phyloP scores from a whole-genome alignment of 2,113 vertebrate genomes.

The Pogona vitticeps region DNA sequence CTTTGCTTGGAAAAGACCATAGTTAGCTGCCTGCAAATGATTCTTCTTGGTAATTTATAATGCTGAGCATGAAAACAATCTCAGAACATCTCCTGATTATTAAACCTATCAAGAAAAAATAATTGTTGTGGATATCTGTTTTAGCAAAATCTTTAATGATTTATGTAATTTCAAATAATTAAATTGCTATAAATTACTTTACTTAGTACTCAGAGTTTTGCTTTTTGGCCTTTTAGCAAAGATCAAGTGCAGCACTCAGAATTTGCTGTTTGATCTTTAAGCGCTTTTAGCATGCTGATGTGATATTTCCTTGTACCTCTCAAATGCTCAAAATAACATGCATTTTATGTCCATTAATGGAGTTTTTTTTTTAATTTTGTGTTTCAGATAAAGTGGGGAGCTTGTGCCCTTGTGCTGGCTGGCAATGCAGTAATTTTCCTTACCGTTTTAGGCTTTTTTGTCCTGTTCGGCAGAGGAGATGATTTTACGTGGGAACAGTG shows the following conservation, averaged over 20 bases:
- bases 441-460: constrained; percentile 94
- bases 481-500: constrained; percentile 98
- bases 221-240: constrained; percentile 2
- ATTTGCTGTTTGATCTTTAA: constrained; percentile 16
- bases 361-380: constrained; percentile 63
- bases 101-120: constrained; percentile 30
- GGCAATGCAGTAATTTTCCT: constrained; percentile 94
- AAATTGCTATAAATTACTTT: neutral
- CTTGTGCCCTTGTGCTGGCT: constrained; percentile 93
- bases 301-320: constrained; percentile 45
- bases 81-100: neutral
- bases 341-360: neutral
- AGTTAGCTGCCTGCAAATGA: neutral
- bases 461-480: constrained; percentile 92
- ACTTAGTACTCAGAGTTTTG: constrained; percentile 18
- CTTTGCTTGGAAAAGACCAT: neutral
- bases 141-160: constrained; percentile 40
- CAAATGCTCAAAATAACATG: constrained; percentile 45
- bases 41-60: neutral
- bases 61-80: neutral
- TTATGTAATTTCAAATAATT: constrained; percentile 20
- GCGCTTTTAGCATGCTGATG: constrained; percentile 60
- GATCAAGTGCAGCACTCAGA: neutral
- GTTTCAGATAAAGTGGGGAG: constrained; percentile 93
- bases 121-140: constrained; percentile 31